Percentiles rank a stretch among this genome's conserved stretches.
phyloP scores from a whole-genome alignment of 2,797 vertebrate genomes.

The Clarias pachynema region DNA sequence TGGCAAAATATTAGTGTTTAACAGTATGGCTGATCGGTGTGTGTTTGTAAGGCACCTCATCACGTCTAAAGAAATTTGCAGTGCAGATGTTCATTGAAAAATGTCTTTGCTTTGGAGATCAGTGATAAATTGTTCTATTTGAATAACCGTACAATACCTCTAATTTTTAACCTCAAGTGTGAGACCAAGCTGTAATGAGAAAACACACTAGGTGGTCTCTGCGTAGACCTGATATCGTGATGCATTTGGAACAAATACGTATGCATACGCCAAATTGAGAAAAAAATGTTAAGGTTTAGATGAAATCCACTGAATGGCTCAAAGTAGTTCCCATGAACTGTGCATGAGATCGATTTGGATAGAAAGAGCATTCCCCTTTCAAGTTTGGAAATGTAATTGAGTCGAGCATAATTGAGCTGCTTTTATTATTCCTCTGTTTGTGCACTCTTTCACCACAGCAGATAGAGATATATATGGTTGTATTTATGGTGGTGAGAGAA shows the following conservation, averaged over 20 bases:
- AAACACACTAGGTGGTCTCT: background rate
- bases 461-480: constrained; percentile 34
- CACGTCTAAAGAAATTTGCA: background rate
- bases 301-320: background rate
- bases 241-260: background rate
- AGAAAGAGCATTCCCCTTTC: constrained; percentile 14
- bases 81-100: background rate
- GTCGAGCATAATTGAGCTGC: background rate
- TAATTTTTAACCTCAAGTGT: background rate
- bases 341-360: constrained; percentile 19
- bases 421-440: background rate
- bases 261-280: background rate
- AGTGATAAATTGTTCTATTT: background rate
- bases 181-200: background rate
- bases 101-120: background rate
- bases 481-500: constrained; percentile 31
- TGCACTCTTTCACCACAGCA: background rate
- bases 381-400: constrained; percentile 11
- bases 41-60: too few species aligned
- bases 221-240: too few species aligned
- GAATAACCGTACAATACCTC: background rate
- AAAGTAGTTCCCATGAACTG: background rate
- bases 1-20: too few species aligned
- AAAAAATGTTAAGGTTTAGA: background rate
- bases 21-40: too few species aligned